Evolutionary conservation across 2,113 vertebrate genomes (phyloP).

Genomic region (Apistogramma diplotaenia): DNA sequence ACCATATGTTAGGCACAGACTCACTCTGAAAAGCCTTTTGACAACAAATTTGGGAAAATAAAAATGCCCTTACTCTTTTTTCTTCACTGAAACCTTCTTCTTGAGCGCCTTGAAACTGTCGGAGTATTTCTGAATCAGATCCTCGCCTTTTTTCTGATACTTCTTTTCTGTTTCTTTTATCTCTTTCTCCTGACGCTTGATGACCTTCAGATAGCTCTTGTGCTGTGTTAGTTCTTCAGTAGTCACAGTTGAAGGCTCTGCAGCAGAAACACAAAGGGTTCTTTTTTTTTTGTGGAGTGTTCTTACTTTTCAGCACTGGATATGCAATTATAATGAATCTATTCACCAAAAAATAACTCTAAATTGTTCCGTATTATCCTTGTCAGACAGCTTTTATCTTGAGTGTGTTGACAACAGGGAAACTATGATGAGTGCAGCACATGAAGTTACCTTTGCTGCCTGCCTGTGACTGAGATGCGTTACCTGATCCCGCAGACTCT

Average conservation of each 20-base stretch:
- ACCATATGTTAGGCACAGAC: not conserved
- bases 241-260: slow-evolving; percentile 83
- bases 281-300: not conserved
- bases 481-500: slow-evolving; percentile 1
- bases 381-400: not conserved
- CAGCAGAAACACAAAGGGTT: not conserved
- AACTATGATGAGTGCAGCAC: not conserved
- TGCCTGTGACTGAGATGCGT: not conserved
- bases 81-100: slow-evolving; percentile 75
- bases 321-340: not conserved
- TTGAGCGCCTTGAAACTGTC: slow-evolving; percentile 73
- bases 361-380: not conserved
- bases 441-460: slow-evolving; percentile 41
- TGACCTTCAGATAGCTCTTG: slow-evolving; percentile 86
- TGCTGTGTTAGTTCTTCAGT: slow-evolving; percentile 84
- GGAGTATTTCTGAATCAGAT: slow-evolving; percentile 83
- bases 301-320: not conserved
- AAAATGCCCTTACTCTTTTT: slow-evolving; percentile 67
- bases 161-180: slow-evolving; percentile 86
- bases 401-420: not conserved
- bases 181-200: slow-evolving; percentile 91
- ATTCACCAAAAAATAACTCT: not conserved
- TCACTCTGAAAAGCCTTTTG: not conserved
- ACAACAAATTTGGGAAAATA: not conserved
- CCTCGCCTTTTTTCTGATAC: slow-evolving; percentile 82